Conservation (phyloP, 2,113 vertebrate species). For the Crypturellus undulatus region DNA sequence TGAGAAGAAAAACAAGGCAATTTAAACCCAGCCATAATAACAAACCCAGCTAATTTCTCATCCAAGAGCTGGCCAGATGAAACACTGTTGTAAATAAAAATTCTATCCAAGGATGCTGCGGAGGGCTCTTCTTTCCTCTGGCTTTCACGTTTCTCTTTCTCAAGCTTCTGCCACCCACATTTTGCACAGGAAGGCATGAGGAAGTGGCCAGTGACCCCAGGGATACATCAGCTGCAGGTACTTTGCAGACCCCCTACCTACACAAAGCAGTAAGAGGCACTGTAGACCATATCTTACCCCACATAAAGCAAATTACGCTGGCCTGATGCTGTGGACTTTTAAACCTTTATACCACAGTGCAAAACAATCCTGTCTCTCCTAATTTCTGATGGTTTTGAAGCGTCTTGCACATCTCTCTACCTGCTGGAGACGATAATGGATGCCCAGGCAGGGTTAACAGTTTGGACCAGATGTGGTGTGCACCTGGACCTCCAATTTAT, state of each 20-base stretch:
- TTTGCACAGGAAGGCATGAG: background rate
- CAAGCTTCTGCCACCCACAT: background rate
- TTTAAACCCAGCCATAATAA: background rate
- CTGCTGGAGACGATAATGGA: background rate
- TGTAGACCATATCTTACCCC: background rate
- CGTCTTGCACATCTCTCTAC: background rate
- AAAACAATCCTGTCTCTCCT: background rate
- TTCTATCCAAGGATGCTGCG: background rate
- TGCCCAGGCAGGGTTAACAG: background rate
- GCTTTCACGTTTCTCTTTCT: background rate
- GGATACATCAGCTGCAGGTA: background rate
- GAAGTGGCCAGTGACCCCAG: background rate
- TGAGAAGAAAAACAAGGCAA: background rate
- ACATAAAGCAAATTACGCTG: background rate
- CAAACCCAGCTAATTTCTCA: conserved; percentile 44
- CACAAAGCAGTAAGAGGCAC: background rate
- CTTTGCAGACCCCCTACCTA: background rate
- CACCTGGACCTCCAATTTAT: background rate
- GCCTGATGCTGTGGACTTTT: background rate
- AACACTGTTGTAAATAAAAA: conserved; percentile 25
- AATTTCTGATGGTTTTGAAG: background rate
- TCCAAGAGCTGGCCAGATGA: conserved; percentile 26
- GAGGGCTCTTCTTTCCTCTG: background rate
- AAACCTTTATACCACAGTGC: background rate
- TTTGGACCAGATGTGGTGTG: background rate